Evolutionary conservation across 2,797 vertebrate genomes (phyloP), one percentile per base, ranked within the genome.

Genomic region (Capromys pilorides): DNA sequence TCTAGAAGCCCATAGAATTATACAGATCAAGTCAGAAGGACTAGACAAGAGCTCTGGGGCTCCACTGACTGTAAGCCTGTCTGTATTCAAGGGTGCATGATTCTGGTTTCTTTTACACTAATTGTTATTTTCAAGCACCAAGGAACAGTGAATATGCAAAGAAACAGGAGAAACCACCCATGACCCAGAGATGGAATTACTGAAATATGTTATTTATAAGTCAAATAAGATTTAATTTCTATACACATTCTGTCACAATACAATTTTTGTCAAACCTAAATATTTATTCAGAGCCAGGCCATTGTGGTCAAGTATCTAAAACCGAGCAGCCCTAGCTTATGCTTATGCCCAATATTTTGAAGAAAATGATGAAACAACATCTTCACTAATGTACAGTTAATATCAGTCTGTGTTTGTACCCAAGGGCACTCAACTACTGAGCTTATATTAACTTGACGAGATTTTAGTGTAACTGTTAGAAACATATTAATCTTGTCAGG

Each of bases 181-280:
- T 28, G 45, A 71, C 57, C 61, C 66, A 66, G 45, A 59, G 41
- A 73, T 6, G 71, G 13, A 14, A 73, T 85, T 92, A 66, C 31
- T 73, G 54, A 78, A 92, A 73, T 7, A 39, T 78, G 41, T 61
- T 88, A 75, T 62, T 54, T 89, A 80, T 26, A 54, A 93, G 26
- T 66, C 51, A 91, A 77, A 57, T 57, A 54, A 16, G 41, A 41
- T 81, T 93, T 91, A 41, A 90, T 86, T 78, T 54, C 22, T 61
- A 3, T 66, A 82, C 12, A 66, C 21, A 77, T 69, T 24, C 12
- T 45, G 49, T 28, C 86, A 86, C 59, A 87, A 82, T 82, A n/a
- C 54, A 93, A 26, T 78, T 90, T 86, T 94, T 77, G 90, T 59
- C 73, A 85, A 80, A 81, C 14, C 5, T 73, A 73, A 31, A 73